A percentile compares a stretch with the other conserved stretches of the same genome.
phyloP scores from a whole-genome alignment of 92 coral and sea anemone genomes.

The Phenganax marumi region DNA sequence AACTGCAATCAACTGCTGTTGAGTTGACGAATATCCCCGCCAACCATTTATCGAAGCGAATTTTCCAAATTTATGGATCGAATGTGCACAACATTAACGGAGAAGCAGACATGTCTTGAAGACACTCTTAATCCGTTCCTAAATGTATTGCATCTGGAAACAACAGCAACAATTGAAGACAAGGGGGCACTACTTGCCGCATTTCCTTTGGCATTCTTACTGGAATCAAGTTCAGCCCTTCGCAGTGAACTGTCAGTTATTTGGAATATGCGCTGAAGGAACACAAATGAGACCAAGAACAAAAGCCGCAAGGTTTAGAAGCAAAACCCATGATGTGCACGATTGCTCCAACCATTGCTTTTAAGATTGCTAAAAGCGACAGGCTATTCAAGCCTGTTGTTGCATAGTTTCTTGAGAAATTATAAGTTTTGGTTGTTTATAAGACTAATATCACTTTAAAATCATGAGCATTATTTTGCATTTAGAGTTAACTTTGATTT shows the following conservation, averaged over 20 bases:
- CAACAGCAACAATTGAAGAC: conserved; percentile 15
- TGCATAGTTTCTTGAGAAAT: too few relatives aligned
- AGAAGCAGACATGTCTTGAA: neutral
- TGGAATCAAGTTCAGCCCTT: neutral
- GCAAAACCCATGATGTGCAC: conserved; percentile 10
- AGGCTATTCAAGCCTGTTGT: conserved; percentile 22
- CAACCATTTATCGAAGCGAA: conserved; percentile 22
- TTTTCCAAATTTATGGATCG: conserved; percentile 30
- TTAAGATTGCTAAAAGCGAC: conserved; percentile 1
- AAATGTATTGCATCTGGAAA: conserved; percentile 22
- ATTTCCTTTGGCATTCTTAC: too few relatives aligned
- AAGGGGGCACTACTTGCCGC: neutral
- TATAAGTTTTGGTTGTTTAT: too few relatives aligned
- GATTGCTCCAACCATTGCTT: conserved; percentile 13
- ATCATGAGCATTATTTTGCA: too few relatives aligned
- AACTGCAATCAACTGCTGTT: conserved; percentile 15
- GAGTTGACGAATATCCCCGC: conserved; percentile 2
- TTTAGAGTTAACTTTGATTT: too few relatives aligned
- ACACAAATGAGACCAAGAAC: neutral
- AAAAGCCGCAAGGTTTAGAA: neutral
- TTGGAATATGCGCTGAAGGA: neutral
- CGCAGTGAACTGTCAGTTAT: neutral
- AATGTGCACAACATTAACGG: conserved; percentile 25
- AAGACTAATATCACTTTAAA: too few relatives aligned
- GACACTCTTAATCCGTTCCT: conserved; percentile 31